These are phyloP conservation scores for Ceratotherium simum DNA, from an alignment of 2,113 vertebrate species.

Conservation along the genomic window DNA sequence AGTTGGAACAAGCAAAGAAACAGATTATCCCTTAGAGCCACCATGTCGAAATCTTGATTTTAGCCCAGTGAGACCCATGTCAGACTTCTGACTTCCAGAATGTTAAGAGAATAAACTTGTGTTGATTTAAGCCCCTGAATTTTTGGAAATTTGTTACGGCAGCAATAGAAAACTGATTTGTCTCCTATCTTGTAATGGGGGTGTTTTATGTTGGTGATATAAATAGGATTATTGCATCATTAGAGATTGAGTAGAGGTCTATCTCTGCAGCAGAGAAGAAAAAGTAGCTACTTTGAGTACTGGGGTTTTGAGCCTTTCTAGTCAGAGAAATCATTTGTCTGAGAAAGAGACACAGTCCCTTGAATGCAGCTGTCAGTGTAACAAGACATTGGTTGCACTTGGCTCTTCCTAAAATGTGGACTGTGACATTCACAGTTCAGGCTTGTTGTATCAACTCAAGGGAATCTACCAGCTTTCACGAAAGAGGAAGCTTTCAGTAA, in stretches of 20 bases:
- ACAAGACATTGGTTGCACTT: rapidly evolving
- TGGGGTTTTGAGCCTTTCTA: background rate
- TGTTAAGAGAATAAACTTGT: too few relatives aligned
- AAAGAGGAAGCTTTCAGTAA: background rate
- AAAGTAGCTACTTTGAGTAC: too few relatives aligned
- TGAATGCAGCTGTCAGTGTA: rapidly evolving
- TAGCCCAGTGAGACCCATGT: background rate
- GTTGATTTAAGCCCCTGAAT: background rate
- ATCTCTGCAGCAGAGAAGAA: background rate
- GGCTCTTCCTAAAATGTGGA: background rate
- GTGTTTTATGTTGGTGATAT: too few relatives aligned
- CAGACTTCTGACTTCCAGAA: background rate
- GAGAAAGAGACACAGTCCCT: background rate
- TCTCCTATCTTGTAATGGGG: background rate
- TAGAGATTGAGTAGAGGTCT: background rate
- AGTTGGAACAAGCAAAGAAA: too few relatives aligned
- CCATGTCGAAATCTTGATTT: too few relatives aligned
- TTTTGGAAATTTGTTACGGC: background rate
- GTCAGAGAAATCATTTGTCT: background rate
- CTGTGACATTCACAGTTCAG: background rate
- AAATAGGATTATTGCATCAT: background rate
- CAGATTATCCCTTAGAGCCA: too few relatives aligned
- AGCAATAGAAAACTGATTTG: background rate
- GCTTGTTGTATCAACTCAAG: too few relatives aligned
- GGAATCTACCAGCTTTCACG: background rate